These are phyloP conservation scores for Aphodius sticticus DNA, from an alignment of 2,888 invertebrate genomes.

Conservation along the genomic window DNA sequence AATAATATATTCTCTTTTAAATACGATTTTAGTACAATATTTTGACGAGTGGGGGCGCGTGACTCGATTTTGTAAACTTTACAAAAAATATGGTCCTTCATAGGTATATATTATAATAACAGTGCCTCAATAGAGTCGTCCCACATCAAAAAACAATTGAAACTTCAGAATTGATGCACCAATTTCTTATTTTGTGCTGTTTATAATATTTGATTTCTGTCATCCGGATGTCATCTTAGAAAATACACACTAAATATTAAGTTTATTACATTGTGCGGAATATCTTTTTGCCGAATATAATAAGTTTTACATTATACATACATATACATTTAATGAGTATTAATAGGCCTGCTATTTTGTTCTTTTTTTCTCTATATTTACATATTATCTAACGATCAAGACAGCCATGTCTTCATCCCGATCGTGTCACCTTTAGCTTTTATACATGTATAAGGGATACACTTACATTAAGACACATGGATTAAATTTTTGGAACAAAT, in stretches of 20 bases:
- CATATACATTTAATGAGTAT: background rate
- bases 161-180: constrained; percentile 4
- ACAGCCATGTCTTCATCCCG: too few relatives aligned
- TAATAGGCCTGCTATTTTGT: background rate
- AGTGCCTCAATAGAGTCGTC: background rate
- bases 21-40: background rate
- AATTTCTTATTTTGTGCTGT: background rate
- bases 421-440: background rate
- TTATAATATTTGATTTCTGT: background rate
- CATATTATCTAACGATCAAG: background rate
- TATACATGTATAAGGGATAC: background rate
- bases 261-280: background rate
- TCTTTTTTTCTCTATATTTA: background rate
- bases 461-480: background rate
- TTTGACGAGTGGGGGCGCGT: background rate
- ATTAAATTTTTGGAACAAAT: background rate
- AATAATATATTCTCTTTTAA: background rate
- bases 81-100: constrained; percentile 35
- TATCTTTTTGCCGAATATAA: background rate
- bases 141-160: background rate
- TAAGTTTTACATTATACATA: background rate
- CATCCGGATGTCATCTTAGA: background rate
- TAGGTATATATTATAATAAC: constrained; percentile 7
- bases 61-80: constrained; percentile 30
- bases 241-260: background rate